phyloP scores from a whole-genome alignment of 2,888 invertebrate genomes.

The Ellobium chinense region DNA sequence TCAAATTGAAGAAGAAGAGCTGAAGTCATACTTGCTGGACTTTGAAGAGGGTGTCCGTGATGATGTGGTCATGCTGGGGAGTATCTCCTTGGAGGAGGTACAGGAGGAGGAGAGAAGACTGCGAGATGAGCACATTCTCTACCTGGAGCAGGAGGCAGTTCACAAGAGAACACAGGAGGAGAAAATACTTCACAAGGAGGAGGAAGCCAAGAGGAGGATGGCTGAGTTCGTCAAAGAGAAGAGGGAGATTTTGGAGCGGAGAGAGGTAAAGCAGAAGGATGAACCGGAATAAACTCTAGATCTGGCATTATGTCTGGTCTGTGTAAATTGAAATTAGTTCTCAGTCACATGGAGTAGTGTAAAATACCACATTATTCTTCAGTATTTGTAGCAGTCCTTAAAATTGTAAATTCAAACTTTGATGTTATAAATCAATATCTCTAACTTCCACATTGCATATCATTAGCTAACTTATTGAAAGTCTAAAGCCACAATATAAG shows the following conservation, averaged over 20 bases:
- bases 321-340: too few relatives aligned
- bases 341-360: too few relatives aligned
- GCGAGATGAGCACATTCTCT: conserved; percentile 74
- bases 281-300: too few relatives aligned
- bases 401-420: too few relatives aligned
- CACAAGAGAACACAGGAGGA: conserved; percentile 62
- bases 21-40: conserved; percentile 68
- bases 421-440: too few relatives aligned
- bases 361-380: too few relatives aligned
- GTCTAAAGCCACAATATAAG: too few relatives aligned
- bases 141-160: conserved; percentile 71
- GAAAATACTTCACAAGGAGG: conserved; percentile 65
- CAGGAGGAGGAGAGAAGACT: conserved; percentile 75
- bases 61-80: conserved; percentile 75
- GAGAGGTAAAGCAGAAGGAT: too few relatives aligned
- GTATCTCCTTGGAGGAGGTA: conserved; percentile 74
- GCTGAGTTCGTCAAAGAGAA: conserved; percentile 67
- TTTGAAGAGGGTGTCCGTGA: conserved; percentile 72
- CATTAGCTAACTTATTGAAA: too few relatives aligned
- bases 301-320: too few relatives aligned
- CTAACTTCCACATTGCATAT: too few relatives aligned
- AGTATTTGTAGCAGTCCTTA: too few relatives aligned
- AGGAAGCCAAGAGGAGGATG: conserved; percentile 71
- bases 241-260: conserved; percentile 62
- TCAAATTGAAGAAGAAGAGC: conserved; percentile 70